These are phyloP conservation scores for Samia ricini DNA, from an alignment of 1,140 invertebrate species.

Conservation along the genomic window DNA sequence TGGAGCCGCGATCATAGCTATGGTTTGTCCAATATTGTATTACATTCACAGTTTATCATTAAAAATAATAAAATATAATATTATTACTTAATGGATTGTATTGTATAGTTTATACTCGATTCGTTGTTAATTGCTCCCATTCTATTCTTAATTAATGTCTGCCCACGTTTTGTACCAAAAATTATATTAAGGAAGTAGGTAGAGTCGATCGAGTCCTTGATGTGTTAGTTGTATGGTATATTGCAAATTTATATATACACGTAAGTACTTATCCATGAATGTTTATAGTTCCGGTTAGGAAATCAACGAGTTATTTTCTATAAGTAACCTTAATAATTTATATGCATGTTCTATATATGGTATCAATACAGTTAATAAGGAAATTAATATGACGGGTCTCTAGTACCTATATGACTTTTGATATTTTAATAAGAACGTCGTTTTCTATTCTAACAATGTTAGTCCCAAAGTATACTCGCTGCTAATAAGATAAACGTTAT, in stretches of 20 bases:
- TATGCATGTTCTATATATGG: background rate
- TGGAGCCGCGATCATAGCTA: too few species aligned
- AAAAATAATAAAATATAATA: background rate
- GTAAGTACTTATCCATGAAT: background rate
- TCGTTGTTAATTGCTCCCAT: background rate
- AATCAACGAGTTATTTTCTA: background rate
- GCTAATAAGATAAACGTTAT: too few species aligned
- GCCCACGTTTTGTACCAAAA: background rate
- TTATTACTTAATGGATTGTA: background rate
- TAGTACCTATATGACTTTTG: background rate
- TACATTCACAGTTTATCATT: background rate
- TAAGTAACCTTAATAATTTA: background rate
- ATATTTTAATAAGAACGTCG: too few species aligned
- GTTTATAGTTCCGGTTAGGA: conserved; percentile 7
- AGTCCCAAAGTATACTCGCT: too few species aligned
- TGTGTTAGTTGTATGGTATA: conserved; percentile 12
- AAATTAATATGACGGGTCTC: background rate
- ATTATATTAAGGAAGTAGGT: conserved; percentile 20
- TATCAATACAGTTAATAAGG: background rate
- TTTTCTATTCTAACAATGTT: background rate
- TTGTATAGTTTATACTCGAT: background rate
- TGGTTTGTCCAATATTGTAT: background rate
- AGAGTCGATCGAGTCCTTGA: conserved; percentile 18
- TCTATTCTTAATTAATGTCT: background rate
- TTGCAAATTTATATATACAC: conserved; percentile 16